Evolutionary conservation across 2,113 vertebrate species (phyloP).

Genomic region (Bombycilla garrulus): DNA sequence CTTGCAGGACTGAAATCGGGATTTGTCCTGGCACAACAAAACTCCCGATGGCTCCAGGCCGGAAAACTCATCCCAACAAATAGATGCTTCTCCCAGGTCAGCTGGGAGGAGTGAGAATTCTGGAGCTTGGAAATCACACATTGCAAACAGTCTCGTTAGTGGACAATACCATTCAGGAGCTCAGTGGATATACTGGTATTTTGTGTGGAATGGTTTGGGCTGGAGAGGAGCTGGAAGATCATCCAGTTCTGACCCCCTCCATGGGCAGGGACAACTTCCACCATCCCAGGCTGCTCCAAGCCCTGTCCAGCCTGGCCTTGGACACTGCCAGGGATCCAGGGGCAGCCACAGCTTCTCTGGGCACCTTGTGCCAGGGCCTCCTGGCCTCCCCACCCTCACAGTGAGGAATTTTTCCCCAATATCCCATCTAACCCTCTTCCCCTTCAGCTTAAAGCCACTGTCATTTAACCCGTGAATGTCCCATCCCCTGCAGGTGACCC

Average conservation of each 20-base stretch:
- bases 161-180: neutral
- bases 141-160: neutral
- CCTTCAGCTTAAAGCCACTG: neutral
- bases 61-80: neutral
- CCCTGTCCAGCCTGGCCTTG: rapidly evolving
- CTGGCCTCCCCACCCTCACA: rapidly evolving
- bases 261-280: neutral
- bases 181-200: neutral
- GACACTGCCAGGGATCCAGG: neutral
- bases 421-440: neutral
- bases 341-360: neutral
- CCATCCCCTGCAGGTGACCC: neutral
- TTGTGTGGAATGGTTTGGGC: neutral
- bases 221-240: neutral
- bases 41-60: neutral
- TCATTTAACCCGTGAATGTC: rapidly evolving
- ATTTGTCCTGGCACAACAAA: slow-evolving; percentile 23
- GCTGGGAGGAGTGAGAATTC: neutral
- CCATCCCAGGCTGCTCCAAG: rapidly evolving
- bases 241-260: neutral
- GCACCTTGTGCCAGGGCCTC: rapidly evolving
- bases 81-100: neutral
- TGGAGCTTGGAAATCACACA: neutral
- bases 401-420: neutral
- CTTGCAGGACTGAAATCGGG: neutral